Evolutionary conservation across 2,113 vertebrate species (phyloP).

Genomic region (Ictalurus furcatus): DNA sequence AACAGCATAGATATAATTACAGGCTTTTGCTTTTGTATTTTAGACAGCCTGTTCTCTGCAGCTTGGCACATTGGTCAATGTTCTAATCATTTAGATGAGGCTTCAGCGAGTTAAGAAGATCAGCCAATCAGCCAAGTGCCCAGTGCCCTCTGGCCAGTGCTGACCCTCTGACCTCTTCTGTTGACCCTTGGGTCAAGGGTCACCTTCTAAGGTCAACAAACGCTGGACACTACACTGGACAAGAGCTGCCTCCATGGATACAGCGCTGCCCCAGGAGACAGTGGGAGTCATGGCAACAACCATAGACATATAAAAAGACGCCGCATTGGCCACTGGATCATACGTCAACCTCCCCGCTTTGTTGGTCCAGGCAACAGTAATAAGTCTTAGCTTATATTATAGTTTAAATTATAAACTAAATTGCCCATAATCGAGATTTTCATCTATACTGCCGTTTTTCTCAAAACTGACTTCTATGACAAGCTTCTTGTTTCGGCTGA

Average conservation of each 20-base stretch:
- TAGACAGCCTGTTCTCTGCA: slow-evolving; percentile 48
- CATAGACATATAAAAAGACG: too few relatives aligned
- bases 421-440: too few relatives aligned
- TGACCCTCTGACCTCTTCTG: slow-evolving; percentile 65
- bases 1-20: neutral
- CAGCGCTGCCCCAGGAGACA: slow-evolving; percentile 39
- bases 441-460: too few relatives aligned
- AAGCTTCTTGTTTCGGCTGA: too few relatives aligned
- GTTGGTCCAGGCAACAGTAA: too few relatives aligned
- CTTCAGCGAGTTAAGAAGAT: slow-evolving; percentile 68
- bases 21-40: neutral
- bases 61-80: slow-evolving; percentile 67
- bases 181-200: slow-evolving; percentile 66
- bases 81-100: slow-evolving; percentile 72
- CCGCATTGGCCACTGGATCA: too few relatives aligned
- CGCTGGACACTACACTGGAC: slow-evolving; percentile 55
- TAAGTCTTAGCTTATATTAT: too few relatives aligned
- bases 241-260: slow-evolving; percentile 54
- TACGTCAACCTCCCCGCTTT: too few relatives aligned
- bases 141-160: slow-evolving; percentile 64
- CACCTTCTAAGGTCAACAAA: slow-evolving; percentile 64
- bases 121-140: slow-evolving; percentile 76
- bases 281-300: slow-evolving; percentile 46
- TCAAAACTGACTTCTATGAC: too few relatives aligned
- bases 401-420: too few relatives aligned